Base-by-base conservation (phyloP, 2,888 invertebrate genomes). In the Drosophila cracens region DNA sequence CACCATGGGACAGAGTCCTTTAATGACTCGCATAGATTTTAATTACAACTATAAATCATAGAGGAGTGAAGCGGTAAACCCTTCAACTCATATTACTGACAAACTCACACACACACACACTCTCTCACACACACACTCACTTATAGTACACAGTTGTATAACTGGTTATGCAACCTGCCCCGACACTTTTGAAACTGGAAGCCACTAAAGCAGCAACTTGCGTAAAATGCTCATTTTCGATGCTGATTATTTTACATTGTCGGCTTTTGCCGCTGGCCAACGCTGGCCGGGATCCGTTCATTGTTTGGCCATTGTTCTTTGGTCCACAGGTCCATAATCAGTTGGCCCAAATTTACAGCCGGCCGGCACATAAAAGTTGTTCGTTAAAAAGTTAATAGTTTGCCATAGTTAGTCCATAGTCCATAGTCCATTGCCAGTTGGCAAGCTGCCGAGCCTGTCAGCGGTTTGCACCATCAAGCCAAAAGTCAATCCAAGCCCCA, bases 1-100 rank as follows among this genome's bases (percentile, higher is more conserved):
- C 25, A 34, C 25, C 29, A 5, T 4, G 43, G 10, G 21, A 43
- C 58, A 31, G 31, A 53, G 49, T 52, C 59, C 34, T 68, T 59
- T 65, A 77, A 69, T 46, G 53, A 40, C 56, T 68, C 56, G 56
- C 72, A 76, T 81, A 83, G 89, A 89, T 84, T 85, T 85, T 85
- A 85, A 85, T 85, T 85, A 78, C 85, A 78, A 75, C 85, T 82
- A 85, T 85, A 85, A 85, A 85, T 85, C 87, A 85, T 83, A 77
- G 76, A 40, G 38, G 10, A 62, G 57, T 61, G 60, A 3, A 21
- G 46, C 49, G 68, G 65, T 46, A 51, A 67, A 40, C 58, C 64
- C 62, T 70, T 61, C 73, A 57, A 43, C 70, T 59, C 58, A 58
- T 62, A 71, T 63, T 43, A 56, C 71, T 60, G 40, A 60, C 40